Evolutionary conservation across 2,797 vertebrate genomes (phyloP), one percentile per base, ranked within the genome.

Genomic region (Merluccius polli): DNA sequence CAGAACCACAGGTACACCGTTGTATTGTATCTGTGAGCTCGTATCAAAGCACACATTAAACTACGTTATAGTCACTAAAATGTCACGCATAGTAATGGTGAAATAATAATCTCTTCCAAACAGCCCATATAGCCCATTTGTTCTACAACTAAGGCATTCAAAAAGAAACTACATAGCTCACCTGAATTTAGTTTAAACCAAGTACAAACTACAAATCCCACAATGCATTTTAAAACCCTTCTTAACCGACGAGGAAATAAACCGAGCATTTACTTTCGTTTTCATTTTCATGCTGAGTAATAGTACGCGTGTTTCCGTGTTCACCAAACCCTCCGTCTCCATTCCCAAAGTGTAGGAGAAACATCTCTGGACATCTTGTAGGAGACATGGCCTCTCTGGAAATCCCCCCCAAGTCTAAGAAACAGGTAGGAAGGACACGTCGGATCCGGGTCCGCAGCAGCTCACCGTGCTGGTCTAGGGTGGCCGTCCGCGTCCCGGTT

Each of bases 271-370:
- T 27, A 89, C 91, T 94, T 95, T 94, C 93, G 85, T 91, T 94
- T 94, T 95, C 93, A 81, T 30, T 91, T 85, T 90, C 85, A 1
- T 90, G 90, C 91, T 92, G 89, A 91, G 74, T 89, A 89, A 92
- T 87, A 76, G 86, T 24, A 81, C 27, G 73, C 71, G 44, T 44
- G 67, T 77, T 11, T 27, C 27, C 31, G 75, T 80, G 71, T 70
- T 33, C 8, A 24, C 36, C 9, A 71, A 27, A 9, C 21, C 2
- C 35, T 21, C 2, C 16, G 7, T 75, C 32, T 15, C 10, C 7
- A 13, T 77, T 59, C 4, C 21, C 36, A 7, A 18, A 7, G 18
- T 69, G 67, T 2, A 27, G 21, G n/a, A 68, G n/a, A 68, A 67
- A 1, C 29, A 44, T n/a, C 69, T 78, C 67, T 44, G 9, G 0